Evolutionary conservation across 2,113 vertebrate genomes (phyloP).

Genomic region (Cavia porcellus): DNA sequence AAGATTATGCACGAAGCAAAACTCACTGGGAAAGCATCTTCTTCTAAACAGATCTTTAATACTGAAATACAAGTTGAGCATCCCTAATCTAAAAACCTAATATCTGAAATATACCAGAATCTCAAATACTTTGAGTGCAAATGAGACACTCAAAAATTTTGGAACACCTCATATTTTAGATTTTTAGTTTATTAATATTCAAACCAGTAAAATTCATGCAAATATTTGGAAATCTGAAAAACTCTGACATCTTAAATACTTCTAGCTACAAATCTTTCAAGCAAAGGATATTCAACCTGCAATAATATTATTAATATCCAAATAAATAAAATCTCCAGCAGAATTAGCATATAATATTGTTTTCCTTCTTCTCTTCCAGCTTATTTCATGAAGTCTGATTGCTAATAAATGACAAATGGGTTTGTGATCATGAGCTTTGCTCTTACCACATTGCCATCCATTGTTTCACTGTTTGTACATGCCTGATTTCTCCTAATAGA

Average conservation of each 20-base stretch:
- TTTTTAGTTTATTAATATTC: neutral
- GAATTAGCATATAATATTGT: neutral
- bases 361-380: neutral
- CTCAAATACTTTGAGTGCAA: neutral
- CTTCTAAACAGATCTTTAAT: conserved; percentile 19
- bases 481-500: conserved; percentile 21
- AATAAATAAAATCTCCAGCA: neutral
- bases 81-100: neutral
- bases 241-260: neutral
- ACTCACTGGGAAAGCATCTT: neutral
- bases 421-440: neutral
- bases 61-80: neutral
- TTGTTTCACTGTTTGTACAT: neutral
- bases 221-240: neutral
- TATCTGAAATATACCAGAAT: neutral
- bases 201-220: neutral
- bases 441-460: neutral
- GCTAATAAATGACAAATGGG: neutral
- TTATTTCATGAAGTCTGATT: neutral
- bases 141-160: neutral
- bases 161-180: neutral
- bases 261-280: neutral
- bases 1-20: neutral
- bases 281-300: neutral
- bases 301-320: neutral